Evolutionary conservation across 2,797 vertebrate genomes (phyloP).

Genomic region (Staurois parvus): DNA sequence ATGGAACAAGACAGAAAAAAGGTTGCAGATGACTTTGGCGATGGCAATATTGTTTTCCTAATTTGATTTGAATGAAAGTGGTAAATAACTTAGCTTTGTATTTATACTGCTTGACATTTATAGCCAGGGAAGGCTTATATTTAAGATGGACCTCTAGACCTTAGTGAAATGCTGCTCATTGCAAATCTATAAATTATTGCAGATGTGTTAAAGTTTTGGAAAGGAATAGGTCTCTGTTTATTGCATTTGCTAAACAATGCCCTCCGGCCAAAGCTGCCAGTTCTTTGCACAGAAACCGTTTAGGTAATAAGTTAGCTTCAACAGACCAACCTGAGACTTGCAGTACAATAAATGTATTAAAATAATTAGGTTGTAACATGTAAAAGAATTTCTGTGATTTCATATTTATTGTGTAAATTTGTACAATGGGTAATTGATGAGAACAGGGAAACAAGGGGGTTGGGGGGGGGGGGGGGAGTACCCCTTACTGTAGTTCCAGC

Average conservation of each 20-base stretch:
- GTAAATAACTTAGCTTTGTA: constrained; percentile 1
- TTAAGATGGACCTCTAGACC: constrained; percentile 12
- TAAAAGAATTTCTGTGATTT: not conserved
- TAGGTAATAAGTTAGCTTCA: not conserved
- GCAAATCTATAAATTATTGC: constrained; percentile 24
- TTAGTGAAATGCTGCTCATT: constrained; percentile 4
- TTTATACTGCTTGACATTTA: constrained; percentile 21
- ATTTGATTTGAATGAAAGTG: constrained; percentile 20
- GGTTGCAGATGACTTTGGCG: not conserved
- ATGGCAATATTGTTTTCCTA: constrained; percentile 17
- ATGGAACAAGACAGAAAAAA: not conserved
- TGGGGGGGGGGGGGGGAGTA: too few relatives aligned
- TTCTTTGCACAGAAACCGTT: not conserved
- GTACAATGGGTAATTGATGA: not conserved
- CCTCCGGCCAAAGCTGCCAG: not conserved
- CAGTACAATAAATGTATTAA: not conserved
- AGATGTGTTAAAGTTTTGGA: constrained; percentile 7
- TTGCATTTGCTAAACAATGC: not conserved
- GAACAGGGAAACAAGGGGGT: too few relatives aligned
- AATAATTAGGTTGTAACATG: not conserved
- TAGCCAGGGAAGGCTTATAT: not conserved
- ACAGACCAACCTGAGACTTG: not conserved
- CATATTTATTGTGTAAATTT: not conserved
- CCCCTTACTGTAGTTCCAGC: too few relatives aligned
- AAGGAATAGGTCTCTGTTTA: not conserved